A percentile compares a stretch with the other conserved stretches of the same genome.
These are phyloP conservation scores for Diabrotica balteata DNA, from an alignment of 2,888 invertebrate genomes.

Conservation along the genomic window DNA sequence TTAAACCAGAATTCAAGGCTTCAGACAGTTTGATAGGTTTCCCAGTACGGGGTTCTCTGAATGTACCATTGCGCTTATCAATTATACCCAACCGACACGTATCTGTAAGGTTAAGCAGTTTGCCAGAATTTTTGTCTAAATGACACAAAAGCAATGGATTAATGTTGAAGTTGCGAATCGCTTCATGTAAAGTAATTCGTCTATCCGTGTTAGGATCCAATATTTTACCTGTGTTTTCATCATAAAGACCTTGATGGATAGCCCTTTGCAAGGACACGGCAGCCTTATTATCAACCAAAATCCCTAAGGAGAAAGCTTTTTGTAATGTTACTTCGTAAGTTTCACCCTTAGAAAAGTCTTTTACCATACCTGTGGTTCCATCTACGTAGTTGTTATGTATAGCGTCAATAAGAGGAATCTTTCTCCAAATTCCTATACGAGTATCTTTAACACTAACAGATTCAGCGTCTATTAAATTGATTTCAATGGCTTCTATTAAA, in stretches of 20 bases:
- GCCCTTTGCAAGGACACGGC: constrained; percentile 84
- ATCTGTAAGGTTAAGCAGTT: constrained; percentile 76
- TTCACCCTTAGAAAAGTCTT: constrained; percentile 69
- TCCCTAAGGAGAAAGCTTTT: constrained; percentile 80
- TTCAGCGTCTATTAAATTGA: constrained; percentile 82
- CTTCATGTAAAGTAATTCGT: constrained; percentile 82
- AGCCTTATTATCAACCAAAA: constrained; percentile 81
- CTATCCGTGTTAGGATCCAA: constrained; percentile 81
- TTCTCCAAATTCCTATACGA: constrained; percentile 76
- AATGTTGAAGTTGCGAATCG: constrained; percentile 80
- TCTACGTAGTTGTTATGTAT: constrained; percentile 78
- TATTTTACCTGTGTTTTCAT: constrained; percentile 81
- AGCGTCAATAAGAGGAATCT: constrained; percentile 80
- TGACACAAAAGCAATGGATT: constrained; percentile 83
- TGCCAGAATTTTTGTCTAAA: constrained; percentile 78
- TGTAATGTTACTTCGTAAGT: constrained; percentile 74
- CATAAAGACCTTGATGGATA: constrained; percentile 85
- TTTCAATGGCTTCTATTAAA: constrained; percentile 81
- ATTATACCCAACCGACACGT: constrained; percentile 82
- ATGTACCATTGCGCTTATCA: constrained; percentile 80
- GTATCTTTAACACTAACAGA: constrained; percentile 84
- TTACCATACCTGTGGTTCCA: constrained; percentile 73
- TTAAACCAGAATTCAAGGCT: constrained; percentile 78
- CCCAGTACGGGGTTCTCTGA: constrained; percentile 75
- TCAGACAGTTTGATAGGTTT: constrained; percentile 72